Base-by-base conservation (phyloP, 64 coral and sea anemone genomes). In the Montipora sp. region DNA sequence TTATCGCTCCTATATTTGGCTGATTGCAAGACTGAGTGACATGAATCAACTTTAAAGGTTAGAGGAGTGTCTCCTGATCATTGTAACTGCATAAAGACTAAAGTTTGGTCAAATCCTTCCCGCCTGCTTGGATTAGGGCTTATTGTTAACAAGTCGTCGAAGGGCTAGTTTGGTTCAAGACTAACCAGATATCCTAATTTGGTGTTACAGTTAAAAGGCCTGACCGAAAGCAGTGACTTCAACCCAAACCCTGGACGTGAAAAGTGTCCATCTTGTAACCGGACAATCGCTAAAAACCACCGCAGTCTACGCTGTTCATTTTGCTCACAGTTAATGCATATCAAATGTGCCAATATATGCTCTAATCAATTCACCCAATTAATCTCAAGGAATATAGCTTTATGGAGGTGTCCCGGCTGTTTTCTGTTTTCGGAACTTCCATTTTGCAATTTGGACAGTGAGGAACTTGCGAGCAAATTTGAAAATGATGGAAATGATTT, bases 401-500 rank as follows among this genome's bases (percentile, higher is more conserved):
- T 20, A 74, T 74, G 71, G 71, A 74, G 18, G 18, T 74, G 7
- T 20, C 71, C 71, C 7, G 71, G 71, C 8, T 74, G 71, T 74
- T 19, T 19, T 21, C 71, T 74, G n/a, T 16, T 74, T 22, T 74
- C 71, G 14, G 71, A 74, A 74, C 71, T 74, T 2, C 71, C 71
- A 8, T 74, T 74, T 21, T 74, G 5, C 36, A 22, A 74, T 7
- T 74, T 74, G 71, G 71, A 22, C n/a, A 74, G 36, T 22, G 36
- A 19, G 14, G 71, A 74, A 21, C 71, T 74, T 22, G 71, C 71
- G 3, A 74, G 71, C 18, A 24, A 74, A 74, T 22, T 74, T 21
- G 71, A 22, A 74, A 74, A 74, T 74, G 71, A 74, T 74, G 71
- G 71, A 74, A 74, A 74, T 74, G n/a, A 74, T 74, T 74, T 22